phyloP scores from a whole-genome alignment of 2,888 invertebrate species.

The Colostygia pectinataria region DNA sequence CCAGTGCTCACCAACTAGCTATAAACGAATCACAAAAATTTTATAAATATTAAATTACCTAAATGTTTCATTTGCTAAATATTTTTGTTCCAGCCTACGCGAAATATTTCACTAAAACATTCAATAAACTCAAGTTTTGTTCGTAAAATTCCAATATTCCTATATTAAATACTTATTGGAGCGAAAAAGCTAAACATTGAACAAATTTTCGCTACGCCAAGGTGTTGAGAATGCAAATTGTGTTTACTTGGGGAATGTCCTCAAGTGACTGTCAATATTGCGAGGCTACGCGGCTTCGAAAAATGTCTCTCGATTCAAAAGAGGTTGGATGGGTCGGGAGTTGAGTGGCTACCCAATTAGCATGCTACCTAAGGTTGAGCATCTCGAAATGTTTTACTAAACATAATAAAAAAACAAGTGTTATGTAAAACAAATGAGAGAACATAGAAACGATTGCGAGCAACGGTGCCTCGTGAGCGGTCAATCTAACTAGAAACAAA shows the following conservation, averaged over 20 bases:
- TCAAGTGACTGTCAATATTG: conserved; percentile 49
- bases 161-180: conserved; percentile 29
- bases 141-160: conserved; percentile 26
- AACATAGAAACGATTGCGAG: too few relatives aligned
- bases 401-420: too few relatives aligned
- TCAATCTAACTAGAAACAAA: too few relatives aligned
- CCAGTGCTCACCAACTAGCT: too few relatives aligned
- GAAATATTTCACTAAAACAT: conserved; percentile 11
- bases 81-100: background rate
- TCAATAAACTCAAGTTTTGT: conserved; percentile 6
- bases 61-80: too few relatives aligned
- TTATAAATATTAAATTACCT: too few relatives aligned
- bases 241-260: conserved; percentile 50
- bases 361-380: background rate
- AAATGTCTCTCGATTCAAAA: conserved; percentile 24
- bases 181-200: conserved; percentile 42
- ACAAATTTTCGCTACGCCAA: conserved; percentile 41
- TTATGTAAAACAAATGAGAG: too few relatives aligned
- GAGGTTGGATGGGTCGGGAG: background rate
- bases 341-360: conserved; percentile 7
- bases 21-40: too few relatives aligned
- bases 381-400: too few relatives aligned
- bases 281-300: conserved; percentile 27
- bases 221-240: conserved; percentile 55
- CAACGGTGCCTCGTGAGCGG: too few relatives aligned